Conservation (phyloP, 2,888 invertebrate genomes). For the Tenthredo amoena region DNA sequence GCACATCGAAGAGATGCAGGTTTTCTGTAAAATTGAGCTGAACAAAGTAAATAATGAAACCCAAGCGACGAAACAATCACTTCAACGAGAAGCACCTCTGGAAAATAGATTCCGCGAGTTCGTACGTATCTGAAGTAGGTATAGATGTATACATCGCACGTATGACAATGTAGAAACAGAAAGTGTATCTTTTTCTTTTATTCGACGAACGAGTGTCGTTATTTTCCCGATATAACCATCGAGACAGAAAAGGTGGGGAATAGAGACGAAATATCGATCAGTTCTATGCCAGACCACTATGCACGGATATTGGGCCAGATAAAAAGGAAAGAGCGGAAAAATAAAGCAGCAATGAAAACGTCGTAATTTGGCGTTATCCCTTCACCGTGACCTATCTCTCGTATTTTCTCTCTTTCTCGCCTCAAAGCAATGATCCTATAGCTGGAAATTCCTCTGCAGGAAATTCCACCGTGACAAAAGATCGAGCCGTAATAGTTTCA, state of each 20-base stretch:
- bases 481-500: conserved; percentile 40
- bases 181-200: conserved; percentile 8
- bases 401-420: neutral
- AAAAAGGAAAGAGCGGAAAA: neutral
- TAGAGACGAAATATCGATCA: conserved; percentile 31
- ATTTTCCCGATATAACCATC: conserved; percentile 18
- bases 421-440: conserved; percentile 22
- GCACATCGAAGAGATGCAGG: neutral
- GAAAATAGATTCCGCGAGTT: neutral
- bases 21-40: neutral
- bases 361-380: conserved; percentile 38
- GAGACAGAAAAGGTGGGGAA: conserved; percentile 11
- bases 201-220: conserved; percentile 20
- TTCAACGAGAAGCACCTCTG: neutral
- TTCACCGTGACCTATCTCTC: conserved; percentile 27
- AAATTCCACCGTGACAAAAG: conserved; percentile 44
- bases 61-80: neutral
- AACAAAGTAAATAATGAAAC: neutral
- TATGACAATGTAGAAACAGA: neutral
- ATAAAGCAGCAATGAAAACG: conserved; percentile 35
- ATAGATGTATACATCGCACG: neutral
- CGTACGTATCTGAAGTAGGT: neutral
- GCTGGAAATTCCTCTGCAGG: conserved; percentile 1
- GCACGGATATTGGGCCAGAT: conserved; percentile 16
- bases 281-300: neutral